A percentile compares a stretch with the other conserved stretches of the same genome.
Conservation (phyloP, 2,888 invertebrate genomes). For the Ophion slaviceki region DNA sequence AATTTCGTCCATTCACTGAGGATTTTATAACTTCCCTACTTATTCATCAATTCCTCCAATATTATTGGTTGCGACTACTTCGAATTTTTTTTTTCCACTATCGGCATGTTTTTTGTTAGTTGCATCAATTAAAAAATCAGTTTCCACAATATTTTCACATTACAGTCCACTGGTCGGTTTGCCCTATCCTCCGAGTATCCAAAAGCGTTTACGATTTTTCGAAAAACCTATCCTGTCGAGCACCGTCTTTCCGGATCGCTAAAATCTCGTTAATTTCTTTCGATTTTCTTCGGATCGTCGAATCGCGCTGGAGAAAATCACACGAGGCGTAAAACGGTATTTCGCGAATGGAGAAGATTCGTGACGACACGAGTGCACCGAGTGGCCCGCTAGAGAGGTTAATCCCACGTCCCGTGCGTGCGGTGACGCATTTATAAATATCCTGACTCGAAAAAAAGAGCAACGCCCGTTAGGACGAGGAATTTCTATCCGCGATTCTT, state of each 20-base stretch:
- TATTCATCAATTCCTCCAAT: too few relatives aligned
- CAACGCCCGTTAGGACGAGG: slow-evolving; percentile 2
- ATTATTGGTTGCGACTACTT: too few relatives aligned
- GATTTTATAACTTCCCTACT: too few relatives aligned
- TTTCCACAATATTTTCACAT: too few relatives aligned
- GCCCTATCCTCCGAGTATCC: not conserved
- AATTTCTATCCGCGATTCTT: slow-evolving; percentile 15
- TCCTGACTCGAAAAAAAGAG: not conserved
- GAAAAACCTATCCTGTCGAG: not conserved
- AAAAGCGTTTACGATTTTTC: not conserved
- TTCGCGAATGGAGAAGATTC: not conserved
- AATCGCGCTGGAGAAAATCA: not conserved
- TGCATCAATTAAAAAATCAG: too few relatives aligned
- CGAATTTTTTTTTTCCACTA: too few relatives aligned
- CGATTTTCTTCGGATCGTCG: not conserved
- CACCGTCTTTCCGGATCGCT: not conserved
- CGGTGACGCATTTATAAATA: slow-evolving; percentile 2
- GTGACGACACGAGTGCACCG: not conserved
- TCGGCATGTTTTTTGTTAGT: too few relatives aligned
- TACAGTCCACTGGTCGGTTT: too few relatives aligned
- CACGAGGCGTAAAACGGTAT: not conserved
- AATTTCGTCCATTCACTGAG: too few relatives aligned
- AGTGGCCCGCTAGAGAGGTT: not conserved
- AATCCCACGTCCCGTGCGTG: not conserved
- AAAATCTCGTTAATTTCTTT: not conserved